Conservation (phyloP, 2,113 vertebrate genomes). For the Daphoenositta chrysoptera region DNA sequence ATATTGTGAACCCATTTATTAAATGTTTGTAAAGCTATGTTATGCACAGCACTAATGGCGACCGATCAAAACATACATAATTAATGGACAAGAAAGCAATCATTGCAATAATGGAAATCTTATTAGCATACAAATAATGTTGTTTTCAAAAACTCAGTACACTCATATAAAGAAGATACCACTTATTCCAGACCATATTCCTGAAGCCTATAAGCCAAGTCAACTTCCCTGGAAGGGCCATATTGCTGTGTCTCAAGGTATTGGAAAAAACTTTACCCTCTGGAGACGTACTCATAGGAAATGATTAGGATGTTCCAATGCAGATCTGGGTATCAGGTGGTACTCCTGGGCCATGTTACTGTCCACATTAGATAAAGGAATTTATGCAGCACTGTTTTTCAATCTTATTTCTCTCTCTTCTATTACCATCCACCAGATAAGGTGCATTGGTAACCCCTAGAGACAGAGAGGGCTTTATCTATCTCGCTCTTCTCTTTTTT, state of each 20-base stretch:
- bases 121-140: conserved; percentile 24
- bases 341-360: neutral
- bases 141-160: neutral
- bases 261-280: neutral
- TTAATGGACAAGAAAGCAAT: conserved; percentile 42
- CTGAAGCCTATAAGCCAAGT: neutral
- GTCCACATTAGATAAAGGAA: neutral
- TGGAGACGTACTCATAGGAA: neutral
- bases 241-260: neutral
- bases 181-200: neutral
- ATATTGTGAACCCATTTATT: neutral
- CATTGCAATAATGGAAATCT: neutral
- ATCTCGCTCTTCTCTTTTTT: neutral
- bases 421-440: neutral
- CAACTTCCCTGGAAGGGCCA: neutral
- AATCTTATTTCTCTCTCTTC: neutral
- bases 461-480: neutral
- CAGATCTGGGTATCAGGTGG: neutral
- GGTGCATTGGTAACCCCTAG: neutral
- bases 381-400: neutral
- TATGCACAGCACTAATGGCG: neutral
- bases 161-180: neutral
- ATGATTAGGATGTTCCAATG: neutral
- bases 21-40: conserved; percentile 38
- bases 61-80: conserved; percentile 31